Percentiles rank a stretch among this genome's conserved stretches.
These are phyloP conservation scores for Chlamydotis undulata DNA, from an alignment of 2,113 vertebrate species.

Conservation along the genomic window DNA sequence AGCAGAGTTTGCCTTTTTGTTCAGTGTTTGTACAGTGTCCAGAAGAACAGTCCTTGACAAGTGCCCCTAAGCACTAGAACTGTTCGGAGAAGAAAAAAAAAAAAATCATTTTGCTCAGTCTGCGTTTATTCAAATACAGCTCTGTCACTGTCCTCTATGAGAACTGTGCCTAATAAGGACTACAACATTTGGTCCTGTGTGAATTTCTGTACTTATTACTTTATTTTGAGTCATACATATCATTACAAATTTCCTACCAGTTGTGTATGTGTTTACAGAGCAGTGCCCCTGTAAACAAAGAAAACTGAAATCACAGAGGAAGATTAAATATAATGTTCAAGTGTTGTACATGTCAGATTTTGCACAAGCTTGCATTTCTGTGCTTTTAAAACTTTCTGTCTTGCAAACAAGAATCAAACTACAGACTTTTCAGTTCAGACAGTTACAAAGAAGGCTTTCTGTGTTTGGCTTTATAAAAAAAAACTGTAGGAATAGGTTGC, in stretches of 20 bases:
- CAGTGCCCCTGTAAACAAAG: neutral
- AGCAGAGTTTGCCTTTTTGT: constrained; percentile 17
- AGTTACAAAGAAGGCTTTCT: constrained; percentile 26
- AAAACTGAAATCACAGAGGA: constrained; percentile 8
- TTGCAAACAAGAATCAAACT: constrained; percentile 6
- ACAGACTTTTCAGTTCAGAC: constrained; percentile 2
- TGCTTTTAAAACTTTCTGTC: constrained; percentile 12
- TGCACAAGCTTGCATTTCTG: neutral
- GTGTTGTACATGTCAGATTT: neutral
- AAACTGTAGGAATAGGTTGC: neutral
- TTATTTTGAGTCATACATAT: constrained; percentile 5
- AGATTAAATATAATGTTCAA: neutral
- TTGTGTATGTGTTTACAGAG: constrained; percentile 1
- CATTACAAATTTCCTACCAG: neutral
- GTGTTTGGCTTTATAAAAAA: constrained; percentile 9
- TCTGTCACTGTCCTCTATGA: neutral
- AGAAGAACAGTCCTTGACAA: constrained; percentile 21
- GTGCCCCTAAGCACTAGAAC: neutral
- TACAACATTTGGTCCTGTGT: neutral
- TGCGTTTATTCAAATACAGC: neutral
- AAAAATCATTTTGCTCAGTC: neutral
- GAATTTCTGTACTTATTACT: neutral
- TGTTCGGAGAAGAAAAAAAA: neutral
- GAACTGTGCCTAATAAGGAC: neutral
- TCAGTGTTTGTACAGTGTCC: constrained; percentile 6